Percentiles rank a stretch among this genome's conserved stretches.
Evolutionary conservation across 2,888 invertebrate species (phyloP).

Genomic region (Lacanobia wlatinum): DNA sequence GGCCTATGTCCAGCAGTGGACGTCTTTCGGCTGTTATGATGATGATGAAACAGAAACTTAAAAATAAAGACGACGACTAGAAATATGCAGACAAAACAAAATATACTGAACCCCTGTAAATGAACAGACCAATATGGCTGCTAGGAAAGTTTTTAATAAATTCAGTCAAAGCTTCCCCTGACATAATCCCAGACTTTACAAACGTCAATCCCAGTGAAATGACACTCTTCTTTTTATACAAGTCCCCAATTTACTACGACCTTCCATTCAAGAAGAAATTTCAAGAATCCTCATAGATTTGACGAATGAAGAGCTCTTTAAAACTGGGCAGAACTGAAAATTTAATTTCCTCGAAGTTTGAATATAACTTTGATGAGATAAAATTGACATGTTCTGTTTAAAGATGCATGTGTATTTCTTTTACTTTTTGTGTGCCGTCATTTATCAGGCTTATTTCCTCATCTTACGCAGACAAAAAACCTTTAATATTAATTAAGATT

Average conservation of each 20-base stretch:
- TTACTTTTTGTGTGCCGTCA: neutral
- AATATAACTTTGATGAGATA: slow-evolving; percentile 64
- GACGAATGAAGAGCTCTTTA: slow-evolving; percentile 38
- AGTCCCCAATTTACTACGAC: slow-evolving; percentile 56
- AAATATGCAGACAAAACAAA: neutral
- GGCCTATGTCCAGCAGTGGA: no score
- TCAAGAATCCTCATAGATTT: slow-evolving; percentile 1
- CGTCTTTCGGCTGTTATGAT: no score
- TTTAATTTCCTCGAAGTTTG: slow-evolving; percentile 67
- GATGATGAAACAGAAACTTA: no score
- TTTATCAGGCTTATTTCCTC: neutral
- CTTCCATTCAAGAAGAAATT: slow-evolving; percentile 21
- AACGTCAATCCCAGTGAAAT: slow-evolving; percentile 72
- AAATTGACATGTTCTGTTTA: slow-evolving; percentile 61
- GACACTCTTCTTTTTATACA: slow-evolving; percentile 66
- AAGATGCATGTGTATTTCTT: slow-evolving; percentile 30
- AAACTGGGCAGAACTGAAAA: slow-evolving; percentile 46
- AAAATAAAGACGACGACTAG: neutral
- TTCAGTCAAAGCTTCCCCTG: slow-evolving; percentile 61
- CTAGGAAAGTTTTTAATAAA: slow-evolving; percentile 63
- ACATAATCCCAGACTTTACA: slow-evolving; percentile 70
- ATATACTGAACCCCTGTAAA: slow-evolving; percentile 32
- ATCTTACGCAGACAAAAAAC: neutral
- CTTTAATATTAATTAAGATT: neutral
- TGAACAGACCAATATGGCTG: slow-evolving; percentile 26